Conservation (phyloP, 2,113 vertebrate genomes). For the Calyptomena viridis region DNA sequence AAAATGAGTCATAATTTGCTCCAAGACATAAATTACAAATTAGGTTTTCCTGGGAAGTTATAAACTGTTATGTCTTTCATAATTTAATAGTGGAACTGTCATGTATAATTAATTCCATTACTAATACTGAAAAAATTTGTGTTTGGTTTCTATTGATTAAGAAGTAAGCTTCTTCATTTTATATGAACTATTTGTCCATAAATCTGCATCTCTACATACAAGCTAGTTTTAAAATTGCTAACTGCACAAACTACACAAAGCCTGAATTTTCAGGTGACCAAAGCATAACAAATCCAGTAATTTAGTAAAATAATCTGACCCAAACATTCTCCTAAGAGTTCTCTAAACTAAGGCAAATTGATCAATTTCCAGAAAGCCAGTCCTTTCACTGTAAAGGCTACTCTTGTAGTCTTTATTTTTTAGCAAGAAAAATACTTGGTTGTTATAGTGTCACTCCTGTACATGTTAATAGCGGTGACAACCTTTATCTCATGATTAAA, state of each 20-base stretch:
- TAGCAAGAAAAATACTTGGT: not conserved
- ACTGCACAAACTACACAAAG: not conserved
- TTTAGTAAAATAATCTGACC: not conserved
- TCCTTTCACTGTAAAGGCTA: not conserved
- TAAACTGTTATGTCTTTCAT: conserved; percentile 14
- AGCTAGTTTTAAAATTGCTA: not conserved
- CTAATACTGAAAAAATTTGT: conserved; percentile 42
- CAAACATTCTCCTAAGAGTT: not conserved
- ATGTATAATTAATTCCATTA: conserved; percentile 43
- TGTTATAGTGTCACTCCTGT: not conserved
- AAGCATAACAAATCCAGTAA: not conserved
- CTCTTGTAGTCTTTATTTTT: not conserved
- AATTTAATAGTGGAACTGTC: conserved; percentile 35
- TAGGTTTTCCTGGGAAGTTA: conserved; percentile 26
- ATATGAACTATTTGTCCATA: not conserved
- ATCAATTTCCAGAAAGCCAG: not conserved
- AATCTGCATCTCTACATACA: not conserved
- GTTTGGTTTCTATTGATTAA: conserved; percentile 58
- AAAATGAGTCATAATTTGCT: conserved; percentile 43
- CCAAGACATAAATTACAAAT: conserved; percentile 15
- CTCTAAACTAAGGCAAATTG: not conserved
- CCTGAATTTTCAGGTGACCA: not conserved
- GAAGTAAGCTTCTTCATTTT: conserved; percentile 25
- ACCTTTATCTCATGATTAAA: not conserved
- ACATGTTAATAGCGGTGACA: not conserved